Evolutionary conservation across 1,140 invertebrate species (phyloP).

Genomic region (Helicoverpa zea): DNA sequence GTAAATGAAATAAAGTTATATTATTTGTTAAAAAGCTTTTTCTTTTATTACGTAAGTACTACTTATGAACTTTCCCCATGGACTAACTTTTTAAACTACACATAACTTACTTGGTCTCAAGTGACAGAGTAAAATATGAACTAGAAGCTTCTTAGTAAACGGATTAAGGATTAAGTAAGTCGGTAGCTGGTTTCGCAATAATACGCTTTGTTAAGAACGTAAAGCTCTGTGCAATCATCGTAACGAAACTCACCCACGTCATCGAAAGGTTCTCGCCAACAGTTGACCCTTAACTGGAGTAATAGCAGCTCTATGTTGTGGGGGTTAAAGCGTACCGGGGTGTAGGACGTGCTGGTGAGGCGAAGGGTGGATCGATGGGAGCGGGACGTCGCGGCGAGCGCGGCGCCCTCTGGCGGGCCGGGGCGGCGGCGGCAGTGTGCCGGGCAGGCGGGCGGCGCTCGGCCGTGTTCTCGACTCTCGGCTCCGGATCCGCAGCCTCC

Average conservation of each 20-base stretch:
- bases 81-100: background rate
- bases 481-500: conserved; percentile 3
- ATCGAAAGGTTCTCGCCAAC: conserved; percentile 56
- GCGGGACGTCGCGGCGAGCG: conserved; percentile 59
- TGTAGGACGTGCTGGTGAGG: conserved; percentile 50
- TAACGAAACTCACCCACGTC: conserved; percentile 68
- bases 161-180: conserved; percentile 3
- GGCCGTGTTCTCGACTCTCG: conserved; percentile 24
- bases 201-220: conserved; percentile 20
- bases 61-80: background rate
- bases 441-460: conserved; percentile 28
- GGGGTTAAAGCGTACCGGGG: conserved; percentile 50
- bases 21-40: conserved; percentile 63
- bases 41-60: background rate
- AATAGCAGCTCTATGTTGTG: conserved; percentile 50
- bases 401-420: conserved; percentile 65
- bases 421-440: conserved; percentile 41
- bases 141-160: background rate
- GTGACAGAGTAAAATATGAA: background rate
- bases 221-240: conserved; percentile 66
- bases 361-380: conserved; percentile 78
- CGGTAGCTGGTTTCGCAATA: background rate
- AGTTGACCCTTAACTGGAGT: conserved; percentile 10
- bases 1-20: conserved; percentile 72
- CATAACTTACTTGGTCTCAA: too few relatives aligned